These are phyloP conservation scores for Zosterops pallidus DNA, from an alignment of 2,113 vertebrate species.

Conservation along the genomic window DNA sequence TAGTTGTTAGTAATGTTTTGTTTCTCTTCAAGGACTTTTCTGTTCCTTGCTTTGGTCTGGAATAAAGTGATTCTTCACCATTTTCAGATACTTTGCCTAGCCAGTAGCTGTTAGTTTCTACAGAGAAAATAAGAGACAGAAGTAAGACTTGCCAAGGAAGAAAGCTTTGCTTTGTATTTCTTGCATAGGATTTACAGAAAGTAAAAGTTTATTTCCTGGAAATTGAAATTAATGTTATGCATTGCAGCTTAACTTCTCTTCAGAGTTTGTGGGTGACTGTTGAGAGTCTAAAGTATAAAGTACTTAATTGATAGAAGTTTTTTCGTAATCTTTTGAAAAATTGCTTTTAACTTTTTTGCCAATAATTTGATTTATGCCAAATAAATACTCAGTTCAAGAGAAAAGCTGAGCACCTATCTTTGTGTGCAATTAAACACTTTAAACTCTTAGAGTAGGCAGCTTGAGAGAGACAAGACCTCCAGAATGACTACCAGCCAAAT, in stretches of 20 bases:
- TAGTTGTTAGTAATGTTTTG: slow-evolving; percentile 10
- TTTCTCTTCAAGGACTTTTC: neutral
- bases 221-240: neutral
- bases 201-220: neutral
- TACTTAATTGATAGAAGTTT: neutral
- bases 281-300: neutral
- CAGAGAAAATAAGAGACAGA: neutral
- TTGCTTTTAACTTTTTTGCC: neutral
- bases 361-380: neutral
- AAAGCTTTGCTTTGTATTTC: neutral
- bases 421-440: neutral
- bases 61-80: neutral
- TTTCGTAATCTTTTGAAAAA: neutral
- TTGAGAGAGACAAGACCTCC: neutral
- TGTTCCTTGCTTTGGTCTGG: neutral
- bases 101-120: neutral
- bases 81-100: neutral
- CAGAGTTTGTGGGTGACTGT: neutral
- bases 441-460: neutral
- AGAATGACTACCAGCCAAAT: neutral
- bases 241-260: neutral
- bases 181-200: neutral
- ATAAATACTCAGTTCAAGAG: neutral
- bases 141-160: neutral
- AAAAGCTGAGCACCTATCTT: neutral